phyloP scores from a whole-genome alignment of 2,797 vertebrate species.

The Picus viridis region DNA sequence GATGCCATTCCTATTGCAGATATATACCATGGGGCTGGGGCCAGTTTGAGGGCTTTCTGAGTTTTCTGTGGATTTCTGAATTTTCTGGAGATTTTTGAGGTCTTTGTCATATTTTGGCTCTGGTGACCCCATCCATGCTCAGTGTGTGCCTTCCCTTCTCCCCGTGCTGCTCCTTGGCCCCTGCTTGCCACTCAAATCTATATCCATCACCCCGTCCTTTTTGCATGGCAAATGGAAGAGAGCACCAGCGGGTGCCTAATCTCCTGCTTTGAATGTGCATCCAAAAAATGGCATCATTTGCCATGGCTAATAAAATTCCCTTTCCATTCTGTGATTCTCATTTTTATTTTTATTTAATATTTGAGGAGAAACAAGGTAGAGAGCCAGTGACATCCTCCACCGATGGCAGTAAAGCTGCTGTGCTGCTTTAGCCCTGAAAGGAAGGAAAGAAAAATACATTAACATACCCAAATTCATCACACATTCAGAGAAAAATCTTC shows the following conservation, averaged over 20 bases:
- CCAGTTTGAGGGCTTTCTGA: not conserved
- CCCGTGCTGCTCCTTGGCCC: not conserved
- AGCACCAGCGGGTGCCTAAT: not conserved
- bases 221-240: not conserved
- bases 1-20: too few species aligned
- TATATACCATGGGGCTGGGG: rapidly evolving
- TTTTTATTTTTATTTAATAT: not conserved
- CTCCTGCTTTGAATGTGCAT: not conserved
- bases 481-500: not conserved
- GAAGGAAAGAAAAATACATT: not conserved
- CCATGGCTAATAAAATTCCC: not conserved
- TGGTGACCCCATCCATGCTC: rapidly evolving
- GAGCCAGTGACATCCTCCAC: not conserved
- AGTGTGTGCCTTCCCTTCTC: not conserved
- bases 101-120: not conserved
- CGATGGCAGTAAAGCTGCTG: rapidly evolving
- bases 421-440: not conserved
- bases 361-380: not conserved
- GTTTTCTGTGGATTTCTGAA: not conserved
- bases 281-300: not conserved
- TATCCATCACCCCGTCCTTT: not conserved
- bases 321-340: not conserved
- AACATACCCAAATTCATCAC: not conserved
- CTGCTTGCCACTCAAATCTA: too few species aligned
- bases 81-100: not conserved